phyloP scores from a whole-genome alignment of 2,888 invertebrate genomes.

The Masnerella sp. region DNA sequence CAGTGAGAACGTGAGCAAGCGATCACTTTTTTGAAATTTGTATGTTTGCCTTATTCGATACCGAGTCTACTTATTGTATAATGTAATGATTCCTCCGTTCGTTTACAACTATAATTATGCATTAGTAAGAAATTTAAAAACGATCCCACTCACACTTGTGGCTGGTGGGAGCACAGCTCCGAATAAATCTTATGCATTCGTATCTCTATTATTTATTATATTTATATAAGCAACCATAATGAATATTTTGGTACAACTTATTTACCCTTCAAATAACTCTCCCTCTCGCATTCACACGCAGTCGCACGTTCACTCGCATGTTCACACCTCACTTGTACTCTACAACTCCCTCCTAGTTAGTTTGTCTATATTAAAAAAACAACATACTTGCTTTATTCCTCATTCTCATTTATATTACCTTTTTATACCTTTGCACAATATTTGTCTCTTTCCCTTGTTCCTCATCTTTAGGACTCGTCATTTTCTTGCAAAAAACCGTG shows the following conservation, averaged over 20 bases:
- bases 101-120: conserved; percentile 73
- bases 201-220: conserved; percentile 75
- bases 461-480: conserved; percentile 57
- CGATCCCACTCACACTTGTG: conserved; percentile 74
- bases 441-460: conserved; percentile 21
- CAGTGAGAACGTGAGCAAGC: conserved; percentile 71
- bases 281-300: conserved; percentile 51
- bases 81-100: conserved; percentile 64
- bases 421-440: conserved; percentile 53
- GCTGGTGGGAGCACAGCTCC: conserved; percentile 77
- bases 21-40: conserved; percentile 62
- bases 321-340: conserved; percentile 47
- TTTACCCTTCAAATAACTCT: no score
- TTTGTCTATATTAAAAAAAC: conserved; percentile 55
- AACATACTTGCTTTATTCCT: conserved; percentile 58
- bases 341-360: conserved; percentile 54
- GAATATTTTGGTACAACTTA: conserved; percentile 77
- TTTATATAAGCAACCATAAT: conserved; percentile 76
- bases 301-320: conserved; percentile 31
- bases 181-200: conserved; percentile 76
- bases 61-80: conserved; percentile 63
- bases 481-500: conserved; percentile 69
- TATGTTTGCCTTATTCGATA: conserved; percentile 58
- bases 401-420: conserved; percentile 61
- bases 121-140: conserved; percentile 77